Evolutionary conservation across 2,888 invertebrate genomes (phyloP), one percentile per base, ranked within the genome.

Genomic region (Linyphia triangularis): DNA sequence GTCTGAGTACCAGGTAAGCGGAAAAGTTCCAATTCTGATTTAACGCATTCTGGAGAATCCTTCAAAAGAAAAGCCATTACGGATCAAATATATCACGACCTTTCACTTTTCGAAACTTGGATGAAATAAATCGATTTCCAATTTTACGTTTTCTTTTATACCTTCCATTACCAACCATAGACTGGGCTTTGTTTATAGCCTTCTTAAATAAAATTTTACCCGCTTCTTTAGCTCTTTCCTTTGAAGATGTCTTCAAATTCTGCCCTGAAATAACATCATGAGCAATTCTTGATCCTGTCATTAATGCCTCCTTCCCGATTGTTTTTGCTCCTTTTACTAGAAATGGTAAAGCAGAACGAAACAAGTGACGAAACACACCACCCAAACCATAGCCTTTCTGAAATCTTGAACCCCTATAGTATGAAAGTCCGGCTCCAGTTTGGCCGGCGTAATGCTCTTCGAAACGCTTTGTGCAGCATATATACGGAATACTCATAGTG

Each of bases 401-500:
- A 13, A 72, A 72, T 4, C 51, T 22, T 10, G 51, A 19, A 10
- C 75, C 75, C n/a, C 51, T 6, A 24, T 69, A 88, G 40, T 40
- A 57, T 2, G 82, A 30, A 13, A 81, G 9, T 7, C 70, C 81
- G 5, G 7, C 4, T 3, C 89, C 79, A 6, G n/a, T 37, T 40
- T 89, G 84, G 7, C 7, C 28, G 0, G 10, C 24, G 37, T 83
- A 78, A 78, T 78, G 69, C 19, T 83, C 37, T 37, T 89, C 82
- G 37, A 67, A 88, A 4, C 67, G 33, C 28, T 65, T 63, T 3
- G 51, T 30, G 16, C 65, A 72, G 30, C 75, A 75, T 24, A 33
- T 26, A 24, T 86, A 86, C 2, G 79, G 81, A 0, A 81, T 51
- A 13, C n/a, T 30, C 79, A 79, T 85, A 3, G 19, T 30, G 72